phyloP scores from a whole-genome alignment of 2,888 invertebrate species.

The Furcula furcula region DNA sequence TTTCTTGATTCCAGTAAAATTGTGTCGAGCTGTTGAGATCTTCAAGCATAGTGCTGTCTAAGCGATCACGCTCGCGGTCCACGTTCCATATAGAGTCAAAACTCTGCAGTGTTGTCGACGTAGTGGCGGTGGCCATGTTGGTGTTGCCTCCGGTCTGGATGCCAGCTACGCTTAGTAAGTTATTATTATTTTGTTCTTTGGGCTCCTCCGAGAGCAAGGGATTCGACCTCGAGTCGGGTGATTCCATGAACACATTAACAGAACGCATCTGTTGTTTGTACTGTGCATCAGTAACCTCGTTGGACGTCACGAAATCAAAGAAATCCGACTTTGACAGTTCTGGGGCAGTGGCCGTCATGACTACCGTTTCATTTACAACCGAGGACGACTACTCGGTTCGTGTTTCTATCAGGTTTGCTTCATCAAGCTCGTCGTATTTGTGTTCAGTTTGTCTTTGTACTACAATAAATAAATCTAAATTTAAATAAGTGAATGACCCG shows the following conservation, averaged over 20 bases:
- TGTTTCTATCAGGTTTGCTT: slow-evolving; percentile 48
- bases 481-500: slow-evolving; percentile 73
- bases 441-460: slow-evolving; percentile 65
- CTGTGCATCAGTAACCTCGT: slow-evolving; percentile 87
- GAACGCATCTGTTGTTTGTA: slow-evolving; percentile 86
- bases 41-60: slow-evolving; percentile 89
- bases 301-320: slow-evolving; percentile 93
- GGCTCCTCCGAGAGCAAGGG: slow-evolving; percentile 77
- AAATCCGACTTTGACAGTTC: slow-evolving; percentile 94
- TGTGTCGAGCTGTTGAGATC: slow-evolving; percentile 85
- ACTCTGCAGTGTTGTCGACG: slow-evolving; percentile 74
- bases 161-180: slow-evolving; percentile 63
- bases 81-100: slow-evolving; percentile 85
- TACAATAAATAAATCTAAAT: slow-evolving; percentile 73
- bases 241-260: slow-evolving; percentile 85
- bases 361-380: slow-evolving; percentile 84
- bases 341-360: slow-evolving; percentile 92
- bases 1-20: slow-evolving; percentile 89
- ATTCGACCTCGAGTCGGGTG: slow-evolving; percentile 75
- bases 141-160: slow-evolving; percentile 47
- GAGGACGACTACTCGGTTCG: slow-evolving; percentile 59
- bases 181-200: slow-evolving; percentile 84
- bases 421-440: slow-evolving; percentile 48
- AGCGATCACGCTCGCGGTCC: slow-evolving; percentile 87
- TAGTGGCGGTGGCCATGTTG: slow-evolving; percentile 60